A percentile compares a stretch with the other conserved stretches of the same genome.
Evolutionary conservation across 2,888 invertebrate species (phyloP).

Genomic region (Azorinus chamasolen): DNA sequence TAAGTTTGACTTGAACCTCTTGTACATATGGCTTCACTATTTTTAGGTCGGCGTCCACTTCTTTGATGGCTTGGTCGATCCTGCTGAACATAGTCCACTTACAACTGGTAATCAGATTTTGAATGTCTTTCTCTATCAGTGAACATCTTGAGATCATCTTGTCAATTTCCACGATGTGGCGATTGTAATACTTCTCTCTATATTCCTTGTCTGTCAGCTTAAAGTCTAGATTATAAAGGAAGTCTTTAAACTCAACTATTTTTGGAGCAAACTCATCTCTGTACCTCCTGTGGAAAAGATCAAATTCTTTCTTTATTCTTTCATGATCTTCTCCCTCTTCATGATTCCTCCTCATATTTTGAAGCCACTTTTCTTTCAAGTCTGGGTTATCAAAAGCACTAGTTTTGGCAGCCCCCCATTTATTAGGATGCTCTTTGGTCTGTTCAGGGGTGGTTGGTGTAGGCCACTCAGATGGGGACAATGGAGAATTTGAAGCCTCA

Average conservation of each 20-base stretch:
- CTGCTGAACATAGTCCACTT: slow-evolving; percentile 18
- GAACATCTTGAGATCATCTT: slow-evolving; percentile 4
- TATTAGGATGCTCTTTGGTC: not conserved
- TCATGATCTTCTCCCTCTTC: slow-evolving; percentile 15
- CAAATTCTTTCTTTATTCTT: slow-evolving; percentile 22
- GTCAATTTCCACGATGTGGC: slow-evolving; percentile 23
- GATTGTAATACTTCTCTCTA: slow-evolving; percentile 22
- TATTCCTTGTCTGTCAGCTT: slow-evolving; percentile 23
- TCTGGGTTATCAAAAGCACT: not conserved
- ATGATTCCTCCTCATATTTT: slow-evolving; percentile 17
- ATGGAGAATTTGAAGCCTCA: not conserved
- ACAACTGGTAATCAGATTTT: slow-evolving; percentile 16
- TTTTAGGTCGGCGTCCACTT: slow-evolving; percentile 27
- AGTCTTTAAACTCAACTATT: slow-evolving; percentile 18
- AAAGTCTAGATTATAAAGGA: slow-evolving; percentile 30
- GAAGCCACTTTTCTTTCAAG: not conserved
- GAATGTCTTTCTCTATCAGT: slow-evolving; percentile 20
- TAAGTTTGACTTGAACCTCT: slow-evolving; percentile 13
- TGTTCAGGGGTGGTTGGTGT: not conserved
- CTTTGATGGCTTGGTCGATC: slow-evolving; percentile 23
- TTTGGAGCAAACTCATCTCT: slow-evolving; percentile 27
- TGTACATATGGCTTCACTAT: slow-evolving; percentile 27
- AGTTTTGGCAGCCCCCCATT: not conserved
- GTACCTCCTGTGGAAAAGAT: slow-evolving; percentile 29
- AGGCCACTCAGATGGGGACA: not conserved